Base-by-base conservation (phyloP, 2,797 vertebrate species). In the Pogonophryne albipinna region DNA sequence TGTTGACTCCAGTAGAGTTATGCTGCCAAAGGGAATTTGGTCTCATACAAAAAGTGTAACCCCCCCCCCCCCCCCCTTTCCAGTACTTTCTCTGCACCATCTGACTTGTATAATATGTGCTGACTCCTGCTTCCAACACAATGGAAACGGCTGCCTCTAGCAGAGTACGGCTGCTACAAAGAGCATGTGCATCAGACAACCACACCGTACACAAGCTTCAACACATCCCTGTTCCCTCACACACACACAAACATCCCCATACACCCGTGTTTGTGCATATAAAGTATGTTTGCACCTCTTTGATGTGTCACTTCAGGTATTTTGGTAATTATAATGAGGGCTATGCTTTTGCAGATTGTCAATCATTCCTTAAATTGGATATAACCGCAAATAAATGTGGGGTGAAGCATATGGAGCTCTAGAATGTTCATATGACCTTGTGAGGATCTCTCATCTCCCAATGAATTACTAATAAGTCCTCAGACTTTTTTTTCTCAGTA, bases 81-180 rank as follows among this genome's bases (percentile, higher is more conserved):
- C 76, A 16, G 57, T 57, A 64, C 77, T 76, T 75, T 89, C 79
- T 73, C 63, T 89, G 58, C 59, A 74, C 74, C 76, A 83, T 83
- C 78, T 76, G 79, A 88, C 72, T 66, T 66, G 68, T 71, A 70
- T 79, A 67, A 80, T 84, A 88, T 90, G 87, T 89, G 89, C 86
- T 90, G 91, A 92, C 89, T 90, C 74, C 57, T 51, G 20, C 0
- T 61, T 90, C 27, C 66, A 19, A 66, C 78, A 90, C 87, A 93
- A 90, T 87, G 76, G 77, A 87, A 91, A 85, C 3, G 45, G 84
- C 90, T 88, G 85, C 73, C 82, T 88, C 76, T 34, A 74, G 85
- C 86, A 86, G 53, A 82, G 74, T 0, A 56, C 45, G 15, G 8
- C 58, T 11, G 52, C 57, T 49, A 84, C 81, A 90, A 84, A 89